These are phyloP conservation scores for Chaetoderma sp. DNA, from an alignment of 2,888 invertebrate species.

Conservation along the genomic window DNA sequence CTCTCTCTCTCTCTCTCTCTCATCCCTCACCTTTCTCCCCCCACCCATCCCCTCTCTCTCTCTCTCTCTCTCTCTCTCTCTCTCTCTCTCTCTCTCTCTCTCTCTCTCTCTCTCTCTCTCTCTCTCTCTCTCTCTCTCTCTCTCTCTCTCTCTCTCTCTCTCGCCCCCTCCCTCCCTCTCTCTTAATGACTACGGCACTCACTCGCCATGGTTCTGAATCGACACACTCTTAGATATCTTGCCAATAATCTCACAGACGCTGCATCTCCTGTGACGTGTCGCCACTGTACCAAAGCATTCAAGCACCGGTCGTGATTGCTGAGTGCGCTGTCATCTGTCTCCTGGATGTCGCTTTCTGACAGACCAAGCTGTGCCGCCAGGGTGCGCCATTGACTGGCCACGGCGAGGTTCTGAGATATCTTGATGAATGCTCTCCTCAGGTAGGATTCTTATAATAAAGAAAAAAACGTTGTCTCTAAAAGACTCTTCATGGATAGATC, in stretches of 20 bases:
- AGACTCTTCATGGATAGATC: not conserved
- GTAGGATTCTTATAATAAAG: slow-evolving; percentile 41
- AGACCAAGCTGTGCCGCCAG: slow-evolving; percentile 51
- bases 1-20: too few species aligned
- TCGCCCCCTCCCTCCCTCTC: too few species aligned
- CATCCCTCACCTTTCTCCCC: too few species aligned
- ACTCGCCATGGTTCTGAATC: slow-evolving; percentile 45
- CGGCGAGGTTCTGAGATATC: slow-evolving; percentile 47
- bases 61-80: too few species aligned
- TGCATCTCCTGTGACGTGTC: slow-evolving; percentile 37
- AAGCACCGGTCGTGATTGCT: slow-evolving; percentile 53
- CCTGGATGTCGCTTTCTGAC: slow-evolving; percentile 42
- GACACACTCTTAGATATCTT: slow-evolving; percentile 38
- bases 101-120: too few species aligned
- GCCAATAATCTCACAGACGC: slow-evolving; percentile 43
- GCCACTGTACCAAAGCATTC: slow-evolving; percentile 51
- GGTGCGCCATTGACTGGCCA: slow-evolving; percentile 49
- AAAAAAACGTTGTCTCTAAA: not conserved
- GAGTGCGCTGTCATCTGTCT: slow-evolving; percentile 43
- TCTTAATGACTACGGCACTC: too few species aligned
- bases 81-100: too few species aligned
- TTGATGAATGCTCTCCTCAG: slow-evolving; percentile 54
- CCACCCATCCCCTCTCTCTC: too few species aligned
- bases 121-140: too few species aligned
- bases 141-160: too few species aligned